Evolutionary conservation across 2,888 invertebrate species (phyloP).

Genomic region (Drosophila recens): DNA sequence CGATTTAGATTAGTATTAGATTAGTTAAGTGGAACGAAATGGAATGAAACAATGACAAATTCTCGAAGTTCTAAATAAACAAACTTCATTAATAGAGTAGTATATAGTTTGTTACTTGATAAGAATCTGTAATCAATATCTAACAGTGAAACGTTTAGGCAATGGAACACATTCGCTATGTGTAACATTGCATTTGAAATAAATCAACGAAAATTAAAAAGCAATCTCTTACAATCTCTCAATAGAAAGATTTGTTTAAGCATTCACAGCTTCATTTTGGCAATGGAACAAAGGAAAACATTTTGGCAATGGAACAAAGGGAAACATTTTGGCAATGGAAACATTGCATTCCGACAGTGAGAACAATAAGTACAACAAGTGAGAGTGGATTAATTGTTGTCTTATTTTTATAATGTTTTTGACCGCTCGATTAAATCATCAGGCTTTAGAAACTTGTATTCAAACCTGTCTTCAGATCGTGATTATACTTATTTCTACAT

Average conservation of each 20-base stretch:
- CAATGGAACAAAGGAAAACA: neutral
- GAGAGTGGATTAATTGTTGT: constrained; percentile 7
- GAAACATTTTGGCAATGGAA: no score
- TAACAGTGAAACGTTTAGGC: neutral
- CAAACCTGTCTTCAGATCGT: constrained; percentile 42
- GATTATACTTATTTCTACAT: constrained; percentile 11
- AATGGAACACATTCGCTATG: neutral
- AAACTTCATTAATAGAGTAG: neutral
- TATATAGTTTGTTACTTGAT: no score
- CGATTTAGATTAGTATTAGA: neutral
- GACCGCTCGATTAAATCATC: constrained; percentile 43
- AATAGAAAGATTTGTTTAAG: no score
- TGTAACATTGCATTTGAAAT: neutral
- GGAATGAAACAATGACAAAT: neutral
- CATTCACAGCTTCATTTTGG: no score
- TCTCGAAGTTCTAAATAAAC: neutral
- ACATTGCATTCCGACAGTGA: no score
- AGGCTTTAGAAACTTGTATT: constrained; percentile 26
- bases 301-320: neutral
- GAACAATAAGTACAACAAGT: neutral
- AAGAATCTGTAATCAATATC: no score
- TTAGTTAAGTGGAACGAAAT: neutral
- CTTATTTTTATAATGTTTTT: neutral
- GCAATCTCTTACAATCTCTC: no score
- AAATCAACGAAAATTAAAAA: no score